Evolutionary conservation across 2,888 invertebrate genomes (phyloP), one percentile per base, ranked within the genome.

Genomic region (Agonopterix alstromeriana): DNA sequence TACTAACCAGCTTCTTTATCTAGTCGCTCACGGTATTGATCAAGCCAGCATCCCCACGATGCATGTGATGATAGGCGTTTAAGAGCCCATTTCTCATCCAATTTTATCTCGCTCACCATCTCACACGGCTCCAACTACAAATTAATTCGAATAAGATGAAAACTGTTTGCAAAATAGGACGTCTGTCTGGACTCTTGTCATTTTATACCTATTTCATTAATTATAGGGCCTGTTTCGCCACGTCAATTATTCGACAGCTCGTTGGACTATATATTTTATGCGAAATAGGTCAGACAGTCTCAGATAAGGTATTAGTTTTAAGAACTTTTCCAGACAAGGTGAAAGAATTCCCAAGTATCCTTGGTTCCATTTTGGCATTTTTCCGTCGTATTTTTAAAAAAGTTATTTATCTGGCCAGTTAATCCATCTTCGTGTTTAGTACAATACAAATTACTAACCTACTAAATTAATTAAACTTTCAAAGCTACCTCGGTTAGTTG

Each of bases 11-110:
- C 81, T 69, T 87, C 87, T 49, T 86, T 86, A 8, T 81, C 82
- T 17, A 90, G 64, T 42, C 86, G 69, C 52, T 85, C 82, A 0
- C 79, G 73, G 53, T 90, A 90, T 52, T 81, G 77, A 36, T 88
- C 83, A 17, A 88, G 67, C 84, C 90, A 90, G 53, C 79, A 78
- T 1, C 82, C 77, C 83, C 88, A 90, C 0, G 77, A 83, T 0
- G 82, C 60, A 47, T 90, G 88, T 0, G 80, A 79, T 0, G 87
- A 77, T 8, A 90, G 63, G 1, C 84, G 76, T 51, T 85, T 80
- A 45, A 92, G 55, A 2, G 91, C 84, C 91, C 91, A 91, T 48
- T 85, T 83, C 47, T 82, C 77, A 8, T 68, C 69, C 8, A 85
- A 42, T 50, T 83, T 80, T 1, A 65, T 57, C 49, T 79, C 79